Conservation (phyloP, 2,797 vertebrate genomes). For the Pipistrellus nathusii region DNA sequence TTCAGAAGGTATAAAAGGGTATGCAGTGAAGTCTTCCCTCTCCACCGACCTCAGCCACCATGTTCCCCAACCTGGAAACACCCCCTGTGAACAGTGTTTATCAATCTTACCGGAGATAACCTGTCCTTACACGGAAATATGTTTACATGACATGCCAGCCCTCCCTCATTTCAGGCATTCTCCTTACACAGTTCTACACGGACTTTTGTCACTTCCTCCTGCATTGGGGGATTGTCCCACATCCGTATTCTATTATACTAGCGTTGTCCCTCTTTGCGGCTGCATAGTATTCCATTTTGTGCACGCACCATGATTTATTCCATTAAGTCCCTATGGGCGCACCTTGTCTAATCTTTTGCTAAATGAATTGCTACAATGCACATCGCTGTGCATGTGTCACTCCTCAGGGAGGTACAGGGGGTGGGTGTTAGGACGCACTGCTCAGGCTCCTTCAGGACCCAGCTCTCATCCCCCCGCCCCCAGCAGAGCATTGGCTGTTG, state of each 20-base stretch:
- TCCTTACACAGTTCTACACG: background rate
- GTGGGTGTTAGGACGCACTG: rapidly evolving
- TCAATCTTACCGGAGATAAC: background rate
- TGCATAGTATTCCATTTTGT: background rate
- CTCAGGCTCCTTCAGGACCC: background rate
- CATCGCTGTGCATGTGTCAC: rapidly evolving
- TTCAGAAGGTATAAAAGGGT: background rate
- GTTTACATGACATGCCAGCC: background rate
- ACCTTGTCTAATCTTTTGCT: background rate
- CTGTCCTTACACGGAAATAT: background rate
- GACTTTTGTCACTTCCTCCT: background rate
- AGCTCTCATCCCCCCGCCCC: rapidly evolving
- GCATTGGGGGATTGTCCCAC: background rate
- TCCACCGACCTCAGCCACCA: background rate
- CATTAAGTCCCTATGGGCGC: background rate
- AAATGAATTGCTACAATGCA: background rate
- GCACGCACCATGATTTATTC: background rate
- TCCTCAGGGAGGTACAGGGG: background rate
- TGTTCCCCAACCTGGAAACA: background rate
- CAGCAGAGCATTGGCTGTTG: background rate
- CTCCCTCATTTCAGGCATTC: background rate
- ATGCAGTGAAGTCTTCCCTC: background rate
- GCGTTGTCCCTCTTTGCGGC: background rate
- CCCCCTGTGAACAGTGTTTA: background rate
- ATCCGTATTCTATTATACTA: too few relatives aligned